Evolutionary conservation across 2,797 vertebrate genomes (phyloP).

Genomic region (Mastacembelus armatus): DNA sequence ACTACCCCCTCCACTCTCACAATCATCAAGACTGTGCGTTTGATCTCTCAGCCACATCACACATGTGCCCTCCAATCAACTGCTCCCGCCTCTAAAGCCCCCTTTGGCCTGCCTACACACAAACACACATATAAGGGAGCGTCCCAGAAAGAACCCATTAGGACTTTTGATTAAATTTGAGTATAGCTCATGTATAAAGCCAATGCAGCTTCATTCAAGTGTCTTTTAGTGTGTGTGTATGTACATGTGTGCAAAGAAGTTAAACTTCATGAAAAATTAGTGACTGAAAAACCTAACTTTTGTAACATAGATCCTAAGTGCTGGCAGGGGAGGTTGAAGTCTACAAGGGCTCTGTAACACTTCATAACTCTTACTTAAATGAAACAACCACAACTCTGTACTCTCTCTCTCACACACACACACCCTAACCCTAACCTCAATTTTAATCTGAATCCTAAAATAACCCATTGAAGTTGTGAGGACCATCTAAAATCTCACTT

Average conservation of each 20-base stretch:
- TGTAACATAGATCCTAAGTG: slow-evolving; percentile 82
- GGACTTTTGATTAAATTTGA: slow-evolving; percentile 91
- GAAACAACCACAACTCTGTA: slow-evolving; percentile 77
- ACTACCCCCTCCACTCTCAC: slow-evolving; percentile 82
- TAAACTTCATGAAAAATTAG: slow-evolving; percentile 61
- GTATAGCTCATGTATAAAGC: slow-evolving; percentile 68
- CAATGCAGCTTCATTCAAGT: slow-evolving; percentile 57
- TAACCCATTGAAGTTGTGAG: too few relatives aligned
- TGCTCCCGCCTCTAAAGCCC: slow-evolving; percentile 59
- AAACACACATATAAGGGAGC: slow-evolving; percentile 72
- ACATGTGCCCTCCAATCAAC: slow-evolving; percentile 85
- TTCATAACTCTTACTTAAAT: slow-evolving; percentile 81
- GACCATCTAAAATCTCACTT: too few relatives aligned
- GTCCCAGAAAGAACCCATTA: slow-evolving; percentile 85
- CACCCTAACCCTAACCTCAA: too few relatives aligned
- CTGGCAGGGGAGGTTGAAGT: slow-evolving; percentile 72
- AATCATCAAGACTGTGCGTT: slow-evolving; percentile 95
- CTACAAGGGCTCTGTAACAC: slow-evolving; percentile 75
- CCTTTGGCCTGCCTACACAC: slow-evolving; percentile 48
- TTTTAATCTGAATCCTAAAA: too few relatives aligned
- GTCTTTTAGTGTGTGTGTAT: slow-evolving; percentile 25
- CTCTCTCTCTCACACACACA: slow-evolving; percentile 3
- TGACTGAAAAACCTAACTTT: slow-evolving; percentile 65
- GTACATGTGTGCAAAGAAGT: slow-evolving; percentile 10
- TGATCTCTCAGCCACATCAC: slow-evolving; percentile 98